phyloP scores from a whole-genome alignment of 2,113 vertebrate genomes.

The Hippocampus guttulatus region DNA sequence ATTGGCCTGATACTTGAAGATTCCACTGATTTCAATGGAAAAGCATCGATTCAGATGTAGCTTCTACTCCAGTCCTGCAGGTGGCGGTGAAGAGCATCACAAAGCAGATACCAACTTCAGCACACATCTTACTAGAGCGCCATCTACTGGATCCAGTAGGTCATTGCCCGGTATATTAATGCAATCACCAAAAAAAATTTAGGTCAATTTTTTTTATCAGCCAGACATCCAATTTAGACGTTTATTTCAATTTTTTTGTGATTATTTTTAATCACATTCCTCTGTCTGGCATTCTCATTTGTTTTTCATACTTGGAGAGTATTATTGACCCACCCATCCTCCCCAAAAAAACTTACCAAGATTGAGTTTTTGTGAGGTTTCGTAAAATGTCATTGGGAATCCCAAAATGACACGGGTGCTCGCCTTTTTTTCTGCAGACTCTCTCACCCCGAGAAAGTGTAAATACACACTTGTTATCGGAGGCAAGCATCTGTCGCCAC shows the following conservation, averaged over 20 bases:
- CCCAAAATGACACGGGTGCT: background rate
- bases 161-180: background rate
- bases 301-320: background rate
- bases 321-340: no score
- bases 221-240: background rate
- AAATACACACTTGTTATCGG: background rate
- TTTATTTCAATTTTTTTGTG: no score
- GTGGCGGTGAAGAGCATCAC: background rate
- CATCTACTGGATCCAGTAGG: background rate
- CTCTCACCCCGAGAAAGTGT: constrained; percentile 11
- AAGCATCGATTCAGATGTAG: no score
- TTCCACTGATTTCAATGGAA: no score
- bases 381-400: background rate
- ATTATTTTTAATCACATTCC: background rate
- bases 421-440: background rate
- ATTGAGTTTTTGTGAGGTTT: background rate
- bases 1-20: no score
- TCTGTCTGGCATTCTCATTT: background rate
- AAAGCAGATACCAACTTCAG: background rate
- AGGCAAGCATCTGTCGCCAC: constrained; percentile 8
- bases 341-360: background rate
- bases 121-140: background rate
- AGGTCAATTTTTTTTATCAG: background rate
- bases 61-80: background rate
- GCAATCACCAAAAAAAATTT: no score